Conservation (phyloP, 2,113 vertebrate genomes). For the Ictalurus punctatus region DNA sequence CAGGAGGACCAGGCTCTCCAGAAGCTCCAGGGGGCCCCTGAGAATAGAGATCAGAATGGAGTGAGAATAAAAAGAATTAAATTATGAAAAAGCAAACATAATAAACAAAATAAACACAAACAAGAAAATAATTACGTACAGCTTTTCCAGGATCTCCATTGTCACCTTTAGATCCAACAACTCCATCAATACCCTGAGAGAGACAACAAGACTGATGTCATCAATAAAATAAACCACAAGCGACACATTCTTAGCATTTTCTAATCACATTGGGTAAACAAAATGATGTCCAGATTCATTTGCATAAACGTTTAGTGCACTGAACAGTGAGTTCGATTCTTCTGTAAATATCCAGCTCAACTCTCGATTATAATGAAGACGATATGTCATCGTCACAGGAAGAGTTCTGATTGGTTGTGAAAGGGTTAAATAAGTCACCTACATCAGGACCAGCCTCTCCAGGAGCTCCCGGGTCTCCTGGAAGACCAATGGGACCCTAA, state of each 20-base stretch:
- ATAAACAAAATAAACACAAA: neutral
- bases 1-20: constrained; percentile 88
- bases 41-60: constrained; percentile 8
- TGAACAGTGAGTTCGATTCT: neutral
- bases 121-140: constrained; percentile 70
- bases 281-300: too few relatives aligned
- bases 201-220: neutral
- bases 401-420: neutral
- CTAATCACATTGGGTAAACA: neutral
- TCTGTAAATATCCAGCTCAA: neutral
- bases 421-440: constrained; percentile 47
- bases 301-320: neutral
- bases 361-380: neutral
- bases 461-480: constrained; percentile 75
- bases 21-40: constrained; percentile 91
- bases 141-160: constrained; percentile 89
- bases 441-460: constrained; percentile 76
- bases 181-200: constrained; percentile 87
- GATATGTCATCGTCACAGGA: neutral
- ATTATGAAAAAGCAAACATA: neutral
- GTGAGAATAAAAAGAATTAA: neutral
- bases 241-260: neutral
- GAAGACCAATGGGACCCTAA: constrained; percentile 76
- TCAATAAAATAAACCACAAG: neutral
- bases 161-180: constrained; percentile 90